Conservation (phyloP, 2,113 vertebrate species). For the Pelusios castaneus region DNA sequence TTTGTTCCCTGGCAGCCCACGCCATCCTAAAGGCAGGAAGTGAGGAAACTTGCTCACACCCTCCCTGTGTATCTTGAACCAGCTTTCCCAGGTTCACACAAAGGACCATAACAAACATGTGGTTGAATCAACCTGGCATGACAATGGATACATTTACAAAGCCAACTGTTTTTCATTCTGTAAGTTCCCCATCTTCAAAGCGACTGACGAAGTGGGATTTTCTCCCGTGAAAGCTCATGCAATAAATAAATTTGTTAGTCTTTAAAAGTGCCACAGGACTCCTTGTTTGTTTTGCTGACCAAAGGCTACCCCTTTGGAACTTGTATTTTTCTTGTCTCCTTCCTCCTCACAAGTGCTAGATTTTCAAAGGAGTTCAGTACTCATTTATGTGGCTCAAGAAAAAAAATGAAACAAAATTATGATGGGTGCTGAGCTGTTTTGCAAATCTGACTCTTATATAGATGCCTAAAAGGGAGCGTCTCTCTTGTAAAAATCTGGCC, state of each 20-base stretch:
- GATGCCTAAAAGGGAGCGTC: not conserved
- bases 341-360: fast-evolving
- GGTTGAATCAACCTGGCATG: not conserved
- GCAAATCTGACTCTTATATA: not conserved
- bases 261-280: too few species aligned
- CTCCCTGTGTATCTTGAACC: not conserved
- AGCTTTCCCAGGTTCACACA: not conserved
- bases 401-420: not conserved
- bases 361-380: not conserved
- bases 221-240: too few species aligned
- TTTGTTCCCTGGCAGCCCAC: not conserved
- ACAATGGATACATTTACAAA: not conserved
- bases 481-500: not conserved
- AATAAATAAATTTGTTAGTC: too few species aligned
- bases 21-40: not conserved
- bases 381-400: not conserved
- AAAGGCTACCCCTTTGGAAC: too few species aligned
- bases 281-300: too few species aligned
- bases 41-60: not conserved
- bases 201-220: too few species aligned
- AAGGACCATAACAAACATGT: not conserved
- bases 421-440: not conserved
- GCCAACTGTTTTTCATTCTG: too few species aligned
- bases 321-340: not conserved
- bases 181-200: too few species aligned